Evolutionary conservation across 1,140 invertebrate species (phyloP), one percentile per base, ranked within the genome.

Genomic region (Chrysomallon squamiferum): DNA sequence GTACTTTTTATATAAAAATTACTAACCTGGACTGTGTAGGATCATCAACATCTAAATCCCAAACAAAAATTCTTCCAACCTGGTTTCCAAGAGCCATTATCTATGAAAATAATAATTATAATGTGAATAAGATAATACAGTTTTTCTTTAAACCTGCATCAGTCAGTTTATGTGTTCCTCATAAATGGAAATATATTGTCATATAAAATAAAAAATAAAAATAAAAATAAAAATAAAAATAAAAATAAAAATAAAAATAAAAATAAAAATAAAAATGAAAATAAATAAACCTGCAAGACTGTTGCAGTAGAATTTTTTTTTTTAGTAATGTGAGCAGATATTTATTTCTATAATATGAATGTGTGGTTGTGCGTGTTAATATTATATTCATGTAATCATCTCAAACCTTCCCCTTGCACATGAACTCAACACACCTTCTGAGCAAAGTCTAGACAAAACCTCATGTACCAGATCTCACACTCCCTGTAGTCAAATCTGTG

Each of bases 381-480:
- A n/a, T n/a, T n/a, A n/a, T n/a, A n/a, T n/a, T 20, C 1, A 18
- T 20, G 4, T 22, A 20, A 20, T 22, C n/a, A 47, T 47, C 5
- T 47, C 15, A 47, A 47, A 22, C 41, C 0, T 43, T n/a, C n/a
- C 41, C 11, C 13, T 47, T 22, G 25, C n/a, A 47, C n/a, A 47
- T 47, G 5, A n/a, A 20, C n/a, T 3, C n/a, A 47, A 47, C 45
- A 47, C 74, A 90, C 89, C 84, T 91, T 93, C 79, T 96, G 93
- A 87, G 91, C 92, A 76, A 92, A 93, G 86, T 98, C 95, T 82
- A 98, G 91, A 0, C 93, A 93, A 84, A 99, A 98, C 61, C 96
- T 87, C 69, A 98, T 94, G 85, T 98, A 99, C 96, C 96, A 98
- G 76, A 99, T 97, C 95, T 84, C 95, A 97, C 5, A 27, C 78